Base-by-base conservation (phyloP, 2,797 vertebrate species). In the Sebastes hopkinsi region DNA sequence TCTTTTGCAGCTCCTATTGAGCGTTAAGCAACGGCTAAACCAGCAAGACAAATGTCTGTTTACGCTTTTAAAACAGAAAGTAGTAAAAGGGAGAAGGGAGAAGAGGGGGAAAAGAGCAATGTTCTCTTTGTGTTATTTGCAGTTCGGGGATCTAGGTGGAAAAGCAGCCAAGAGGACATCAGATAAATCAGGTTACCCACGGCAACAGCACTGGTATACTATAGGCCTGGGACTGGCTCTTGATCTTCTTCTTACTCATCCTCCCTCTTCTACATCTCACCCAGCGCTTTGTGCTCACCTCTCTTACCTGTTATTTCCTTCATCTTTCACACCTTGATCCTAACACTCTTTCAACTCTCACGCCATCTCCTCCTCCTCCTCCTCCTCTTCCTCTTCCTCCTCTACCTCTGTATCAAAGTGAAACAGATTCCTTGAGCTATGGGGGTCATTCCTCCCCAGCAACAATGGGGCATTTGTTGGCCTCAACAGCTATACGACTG, bases 131-230 rank as follows among this genome's bases (percentile, higher is more conserved):
- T 92, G 54, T 91, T 82, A 79, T 77, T 64, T 80, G 86, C 72
- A 46, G 54, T 81, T 80, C 83, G 69, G 83, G 85, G 81, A 77
- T 58, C 80, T 42, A 32, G 70, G 72, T 83, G 87, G 81, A 87
- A 85, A 77, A 50, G 87, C 54, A 69, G 89, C 92, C 91, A 88
- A 85, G 76, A 85, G 75, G 82, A 75, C 84, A 81, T 88, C 85
- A 38, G 80, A 95, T 96, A 94, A 96, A 95, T 96, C 94, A 92
- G 83, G 94, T 95, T 87, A 83, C 94, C 87, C 79, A 32, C 88
- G 79, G 94, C 82, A 88, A 91, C 90, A 73, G 72, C 81, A 82
- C 82, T 74, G 69, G 76, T 36, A 36, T 36, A 36, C 34, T 77
- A 42, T 16, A 70, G 79, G 34, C 67, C 42, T 34, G 62, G 55